Evolutionary conservation across 2,797 vertebrate species (phyloP), one percentile per base, ranked within the genome.

Genomic region (Coregonus sp.): DNA sequence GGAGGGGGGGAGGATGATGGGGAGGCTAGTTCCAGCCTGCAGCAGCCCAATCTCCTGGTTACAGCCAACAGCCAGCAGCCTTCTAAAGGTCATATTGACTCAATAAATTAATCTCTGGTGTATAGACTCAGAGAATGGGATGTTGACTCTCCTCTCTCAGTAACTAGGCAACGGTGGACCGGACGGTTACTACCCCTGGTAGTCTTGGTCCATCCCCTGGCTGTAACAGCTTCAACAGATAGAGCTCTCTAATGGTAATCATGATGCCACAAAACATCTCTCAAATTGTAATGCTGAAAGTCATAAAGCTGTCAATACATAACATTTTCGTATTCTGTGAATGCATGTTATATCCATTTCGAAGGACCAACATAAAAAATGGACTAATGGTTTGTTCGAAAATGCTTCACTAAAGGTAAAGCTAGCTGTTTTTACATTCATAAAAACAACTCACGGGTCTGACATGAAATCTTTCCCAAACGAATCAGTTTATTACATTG

Each of bases 81-180:
- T 20, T 33, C 18, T 80, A 87, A 90, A 91, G 88, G 86, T 90
- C 85, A 86, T 85, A 79, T 90, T 90, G 91, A 83, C 86, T 86
- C 84, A 84, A 82, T 80, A 78, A 80, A 81, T 81, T 81, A 85
- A 75, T 90, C 84, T 81, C 76, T 83, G 68, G 72, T 80, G 75
- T 75, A n/a, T 16, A 80, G 82, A 82, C 59, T 63, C 71, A 81
- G 71, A 33, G 70, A 76, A 40, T 54, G 72, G 77, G 56, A 78
- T 91, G 83, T 85, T 88, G 85, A 88, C 84, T 83, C 56, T 82
- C 15, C 33, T 11, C 63, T 54, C 14, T 72, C 80, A 82, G 89
- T 93, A 84, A 77, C 89, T 82, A 80, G 74, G 91, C 88, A 91
- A 92, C 90, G 61, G 75, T 73, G 61, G 81, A 80, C 79, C 70